Percentiles rank a stretch among this genome's conserved stretches.
phyloP scores from a whole-genome alignment of 2,797 vertebrate genomes.

The Scyliorhinus canicula region DNA sequence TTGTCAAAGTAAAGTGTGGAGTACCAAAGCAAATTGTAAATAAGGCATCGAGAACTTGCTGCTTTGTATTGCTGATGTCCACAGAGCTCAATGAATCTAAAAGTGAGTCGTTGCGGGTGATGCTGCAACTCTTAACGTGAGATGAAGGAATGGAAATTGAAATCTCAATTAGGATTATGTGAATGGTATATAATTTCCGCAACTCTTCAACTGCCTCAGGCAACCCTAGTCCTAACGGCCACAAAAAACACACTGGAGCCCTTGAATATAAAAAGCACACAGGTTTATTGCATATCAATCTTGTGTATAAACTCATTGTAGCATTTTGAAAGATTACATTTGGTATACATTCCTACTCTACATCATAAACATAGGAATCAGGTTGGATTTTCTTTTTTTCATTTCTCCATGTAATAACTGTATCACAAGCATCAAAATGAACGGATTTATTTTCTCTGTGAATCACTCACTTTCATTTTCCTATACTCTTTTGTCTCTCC shows the following conservation, averaged over 20 bases:
- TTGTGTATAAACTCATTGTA: slow-evolving; percentile 99
- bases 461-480: slow-evolving; percentile 70
- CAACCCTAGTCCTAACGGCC: neutral
- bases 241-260: slow-evolving; percentile 40
- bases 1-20: neutral
- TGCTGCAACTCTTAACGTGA: neutral
- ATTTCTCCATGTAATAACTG: slow-evolving; percentile 86
- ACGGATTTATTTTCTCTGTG: slow-evolving; percentile 74
- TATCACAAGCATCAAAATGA: slow-evolving; percentile 88
- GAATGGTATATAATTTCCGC: neutral
- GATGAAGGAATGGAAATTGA: neutral
- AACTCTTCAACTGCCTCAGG: neutral
- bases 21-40: neutral
- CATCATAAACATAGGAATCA: slow-evolving; percentile 92
- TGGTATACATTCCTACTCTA: slow-evolving; percentile 99
- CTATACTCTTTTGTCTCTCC: slow-evolving; percentile 64
- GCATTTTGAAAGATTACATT: slow-evolving; percentile 98
- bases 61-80: neutral
- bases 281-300: slow-evolving; percentile 99
- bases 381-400: slow-evolving; percentile 66
- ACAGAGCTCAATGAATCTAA: neutral
- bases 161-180: neutral
- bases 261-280: slow-evolving; percentile 90
- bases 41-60: neutral
- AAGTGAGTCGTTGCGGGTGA: no score